Evolutionary conservation across 1,140 invertebrate species (phyloP).

Genomic region (Branchinecta lynchi): DNA sequence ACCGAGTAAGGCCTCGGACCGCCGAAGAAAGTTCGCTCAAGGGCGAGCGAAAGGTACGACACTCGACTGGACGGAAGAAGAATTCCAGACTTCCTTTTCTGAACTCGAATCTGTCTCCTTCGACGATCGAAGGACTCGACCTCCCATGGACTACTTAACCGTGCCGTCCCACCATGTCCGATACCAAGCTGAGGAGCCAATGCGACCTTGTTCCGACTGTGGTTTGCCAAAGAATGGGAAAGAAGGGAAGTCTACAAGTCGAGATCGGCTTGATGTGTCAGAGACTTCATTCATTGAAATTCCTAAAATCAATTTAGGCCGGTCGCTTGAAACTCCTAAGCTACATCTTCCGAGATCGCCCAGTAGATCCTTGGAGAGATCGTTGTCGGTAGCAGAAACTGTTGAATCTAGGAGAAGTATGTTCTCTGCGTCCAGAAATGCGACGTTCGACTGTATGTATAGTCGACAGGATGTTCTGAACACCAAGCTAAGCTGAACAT

Average conservation of each 20-base stretch:
- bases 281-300: neutral
- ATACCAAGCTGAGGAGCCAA: neutral
- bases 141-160: neutral
- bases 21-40: slow-evolving; percentile 16
- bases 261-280: neutral
- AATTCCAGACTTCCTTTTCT: neutral
- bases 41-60: slow-evolving; percentile 19
- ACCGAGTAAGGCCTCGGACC: neutral
- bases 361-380: neutral
- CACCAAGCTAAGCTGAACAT: too few species aligned
- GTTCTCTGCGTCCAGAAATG: neutral
- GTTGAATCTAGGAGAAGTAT: neutral
- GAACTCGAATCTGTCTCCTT: neutral
- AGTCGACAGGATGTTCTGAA: neutral
- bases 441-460: neutral
- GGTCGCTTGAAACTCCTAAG: neutral
- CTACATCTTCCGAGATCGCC: neutral
- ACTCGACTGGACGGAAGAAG: slow-evolving; percentile 15
- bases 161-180: neutral
- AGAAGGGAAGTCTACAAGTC: neutral
- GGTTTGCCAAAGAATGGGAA: neutral
- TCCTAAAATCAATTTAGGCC: neutral
- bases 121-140: neutral
- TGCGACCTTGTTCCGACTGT: neutral
- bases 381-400: neutral